Percentiles rank a stretch among this genome's conserved stretches.
These are phyloP conservation scores for Melanerpes formicivorus DNA, from an alignment of 2,113 vertebrate genomes.

Conservation along the genomic window DNA sequence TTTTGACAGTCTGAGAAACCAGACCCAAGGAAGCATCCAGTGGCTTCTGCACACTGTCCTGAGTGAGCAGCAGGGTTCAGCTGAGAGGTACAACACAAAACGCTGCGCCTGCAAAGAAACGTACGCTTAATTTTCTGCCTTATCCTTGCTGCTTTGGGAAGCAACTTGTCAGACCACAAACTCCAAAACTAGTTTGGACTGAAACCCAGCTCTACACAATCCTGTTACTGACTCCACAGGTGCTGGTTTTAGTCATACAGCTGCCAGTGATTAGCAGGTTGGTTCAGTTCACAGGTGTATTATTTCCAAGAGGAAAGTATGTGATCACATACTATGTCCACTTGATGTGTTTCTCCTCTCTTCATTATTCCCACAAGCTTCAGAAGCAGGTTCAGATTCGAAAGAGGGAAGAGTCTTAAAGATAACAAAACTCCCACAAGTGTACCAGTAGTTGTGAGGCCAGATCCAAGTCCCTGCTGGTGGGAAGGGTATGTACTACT, in stretches of 20 bases:
- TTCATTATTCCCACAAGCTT: background rate
- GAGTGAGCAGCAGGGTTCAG: background rate
- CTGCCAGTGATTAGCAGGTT: background rate
- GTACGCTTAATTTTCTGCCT: background rate
- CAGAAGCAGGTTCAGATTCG: background rate
- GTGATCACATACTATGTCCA: background rate
- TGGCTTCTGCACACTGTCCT: background rate
- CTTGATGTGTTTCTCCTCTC: background rate
- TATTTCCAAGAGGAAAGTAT: background rate
- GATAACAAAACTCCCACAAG: background rate
- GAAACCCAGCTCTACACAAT: background rate
- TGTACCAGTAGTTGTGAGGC: background rate
- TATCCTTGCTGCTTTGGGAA: background rate
- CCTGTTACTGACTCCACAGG: fast-evolving
- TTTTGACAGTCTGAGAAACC: background rate
- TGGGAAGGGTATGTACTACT: background rate
- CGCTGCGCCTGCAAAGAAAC: background rate
- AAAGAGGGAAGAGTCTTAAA: background rate
- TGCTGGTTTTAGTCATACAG: background rate
- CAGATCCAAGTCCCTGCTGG: background rate
- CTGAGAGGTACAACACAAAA: background rate
- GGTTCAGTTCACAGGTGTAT: background rate
- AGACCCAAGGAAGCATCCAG: background rate
- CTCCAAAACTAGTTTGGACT: background rate
- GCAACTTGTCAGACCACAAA: background rate